Conservation (phyloP, 2,113 vertebrate species). For the Eidolon helvum region DNA sequence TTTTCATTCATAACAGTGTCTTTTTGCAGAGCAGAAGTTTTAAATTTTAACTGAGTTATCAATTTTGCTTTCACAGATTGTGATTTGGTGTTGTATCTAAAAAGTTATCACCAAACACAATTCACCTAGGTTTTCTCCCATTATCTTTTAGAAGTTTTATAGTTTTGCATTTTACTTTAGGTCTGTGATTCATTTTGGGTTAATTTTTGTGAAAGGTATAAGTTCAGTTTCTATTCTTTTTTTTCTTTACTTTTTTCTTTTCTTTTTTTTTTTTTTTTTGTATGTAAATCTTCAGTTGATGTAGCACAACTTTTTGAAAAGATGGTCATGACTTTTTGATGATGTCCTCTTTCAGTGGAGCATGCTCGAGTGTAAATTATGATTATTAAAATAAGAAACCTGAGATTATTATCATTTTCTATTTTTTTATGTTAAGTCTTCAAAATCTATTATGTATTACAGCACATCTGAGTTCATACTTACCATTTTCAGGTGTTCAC, state of each 20-base stretch:
- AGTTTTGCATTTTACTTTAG: conserved; percentile 39
- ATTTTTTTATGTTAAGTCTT: neutral
- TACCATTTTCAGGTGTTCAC: neutral
- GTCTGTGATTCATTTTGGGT: neutral
- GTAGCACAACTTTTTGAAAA: neutral
- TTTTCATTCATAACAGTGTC: neutral
- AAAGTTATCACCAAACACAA: neutral
- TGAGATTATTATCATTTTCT: neutral
- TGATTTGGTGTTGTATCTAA: neutral
- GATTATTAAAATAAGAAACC: conserved; percentile 11
- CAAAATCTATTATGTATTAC: neutral
- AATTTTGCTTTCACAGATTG: neutral
- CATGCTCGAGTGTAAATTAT: neutral
- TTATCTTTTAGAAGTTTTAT: conserved; percentile 8
- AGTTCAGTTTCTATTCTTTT: neutral
- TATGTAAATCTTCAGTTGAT: neutral
- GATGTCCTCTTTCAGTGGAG: neutral
- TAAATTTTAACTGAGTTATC: neutral
- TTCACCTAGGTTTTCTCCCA: neutral
- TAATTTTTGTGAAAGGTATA: neutral
- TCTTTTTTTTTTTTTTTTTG: neutral
- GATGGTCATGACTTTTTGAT: neutral
- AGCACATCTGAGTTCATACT: neutral
- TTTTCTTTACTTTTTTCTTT: neutral
- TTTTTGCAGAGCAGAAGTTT: neutral